Evolutionary conservation across 2,113 vertebrate genomes (phyloP), one percentile per base, ranked within the genome.

Genomic region (Erinaceus europaeus): DNA sequence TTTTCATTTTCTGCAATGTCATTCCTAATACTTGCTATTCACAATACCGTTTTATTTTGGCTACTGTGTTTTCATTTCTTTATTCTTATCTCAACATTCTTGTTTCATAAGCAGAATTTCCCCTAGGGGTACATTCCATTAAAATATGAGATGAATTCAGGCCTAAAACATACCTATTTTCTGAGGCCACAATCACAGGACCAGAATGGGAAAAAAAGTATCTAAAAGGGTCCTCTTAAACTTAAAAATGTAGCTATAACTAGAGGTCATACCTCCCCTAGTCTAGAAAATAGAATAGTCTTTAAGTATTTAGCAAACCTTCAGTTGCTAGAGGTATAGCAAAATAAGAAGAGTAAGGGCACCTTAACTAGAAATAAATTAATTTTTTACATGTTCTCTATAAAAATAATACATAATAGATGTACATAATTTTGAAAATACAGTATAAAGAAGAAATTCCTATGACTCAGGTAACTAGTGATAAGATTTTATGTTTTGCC

Each of bases 1-100:
- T 94, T n/a, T 95, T 64, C 1, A 69, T 94, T 94, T 94, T 91
- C 89, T 94, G 86, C 81, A 89, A 73, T 94, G 93, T 95, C 89
- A 34, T n/a, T 93, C 92, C 84, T 93, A 85, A 93, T 94, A 93
- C 61, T 93, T 94, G 91, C 91, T 94, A 69, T 89, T 93, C 92
- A 94, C 84, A 81, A 57, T 91, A 84, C 89, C 91, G 86, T 94
- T 89, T 94, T 95, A 93, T 93, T 95, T 95, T 94, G 73, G 91
- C 95, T 95, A 94, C 86, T 68, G 69, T 95, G 91, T 94, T 94
- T 94, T 94, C 84, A 88, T 95, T 95, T 94, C 84, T 91, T 94
- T 92, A 92, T 92, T 93, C 93, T 90, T 91, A 87, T 67, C 50
- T 91, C 90, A 90, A 89, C 91, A 93, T 91, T 88, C 89, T 90